Evolutionary conservation across 2,113 vertebrate genomes (phyloP), one percentile per base, ranked within the genome.

Genomic region (Dromiciops gliroides): DNA sequence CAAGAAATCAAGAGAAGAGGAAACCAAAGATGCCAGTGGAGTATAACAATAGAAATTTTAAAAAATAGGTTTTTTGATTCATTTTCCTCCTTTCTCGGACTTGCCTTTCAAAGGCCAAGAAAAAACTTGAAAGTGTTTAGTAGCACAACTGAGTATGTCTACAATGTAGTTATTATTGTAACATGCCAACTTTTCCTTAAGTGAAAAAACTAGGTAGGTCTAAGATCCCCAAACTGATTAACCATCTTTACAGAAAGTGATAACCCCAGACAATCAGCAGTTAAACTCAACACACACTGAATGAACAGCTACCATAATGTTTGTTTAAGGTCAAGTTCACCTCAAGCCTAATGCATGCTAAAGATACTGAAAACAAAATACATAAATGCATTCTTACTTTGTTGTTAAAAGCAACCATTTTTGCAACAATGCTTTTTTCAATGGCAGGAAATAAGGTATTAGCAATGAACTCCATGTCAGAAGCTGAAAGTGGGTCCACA

Each of bases 361-460:
- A 52, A 50, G 91, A 92, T 92, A 95, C 10, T 90, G 26, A 93
- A 22, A 95, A 93, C 47, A 93, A 93, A 50, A 28, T 93, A 95
- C 67, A 48, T 6, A 94, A 91, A 4, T 83, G 90, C 16, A 52
- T 37, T 95, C 97, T 96, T 98, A 99, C 99, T 98, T 98, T 98
- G 97, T 99, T 99, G 98, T 99, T 99, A 98, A 99, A 99, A 96
- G 99, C 98, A 97, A 99, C 99, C 99, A 99, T 99, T 98, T 99
- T 99, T 93, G 98, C 98, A 96, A 99, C 97, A 96, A 99, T 97
- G 90, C 97, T 98, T 97, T 98, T 99, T 75, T 99, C 99, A 91
- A 99, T 99, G 94, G 98, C 98, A 96, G 99, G 99, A 98, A 99
- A 99, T 89, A 99, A 98, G 0, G 99, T 98, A 95, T 98, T 98